Evolutionary conservation across 2,113 vertebrate species (phyloP), one percentile per base, ranked within the genome.

Genomic region (Myrmecophaga tridactyla): DNA sequence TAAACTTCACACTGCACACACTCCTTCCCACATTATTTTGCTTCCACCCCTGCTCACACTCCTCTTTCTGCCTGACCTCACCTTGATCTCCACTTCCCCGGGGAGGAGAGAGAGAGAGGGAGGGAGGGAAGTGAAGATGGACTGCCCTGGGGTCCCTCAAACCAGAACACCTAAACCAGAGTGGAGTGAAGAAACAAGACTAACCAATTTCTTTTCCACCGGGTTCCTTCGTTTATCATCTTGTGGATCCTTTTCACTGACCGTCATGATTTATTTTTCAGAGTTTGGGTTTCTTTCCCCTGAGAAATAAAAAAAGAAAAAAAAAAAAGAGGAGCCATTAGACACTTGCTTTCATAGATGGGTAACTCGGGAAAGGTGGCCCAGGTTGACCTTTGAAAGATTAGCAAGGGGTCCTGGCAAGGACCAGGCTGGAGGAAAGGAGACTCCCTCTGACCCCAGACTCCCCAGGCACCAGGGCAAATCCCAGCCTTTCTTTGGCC

Each of bases 141-240:
- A 1, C 48, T 10, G 4, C 34, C 34, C 48, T 0, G 0, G 9
- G 14, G 36, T 25, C 39, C n/a, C n/a, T n/a, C n/a, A n/a, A n/a
- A 21, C 63, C 56, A 6, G 77, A 25, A 46, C 1, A 58, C 20
- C n/a, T 46, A 6, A 9, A 7, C 1, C 6, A 80, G 36, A 36
- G 36, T 77, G 15, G 62, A 41, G 31, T 0, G 31, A 48, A 43
- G 39, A 81, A 48, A 10, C 7, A 46, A 92, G 92, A 98, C 98
- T 98, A 83, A 98, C 98, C 98, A 0, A 15, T 89, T 97, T 98
- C 80, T 94, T 98, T 41, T 94, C 97, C 1, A 6, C n/a, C 0
- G 0, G 1, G 0, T 80, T 6, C 0, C 41, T 96, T 76, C 92
- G 96, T 94, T 94, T 97, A 0, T 0, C 25, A 6, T 87, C 67